Percentiles rank a stretch among this genome's conserved stretches.
Evolutionary conservation across 2,113 vertebrate genomes (phyloP).

Genomic region (Lates calcarifer): DNA sequence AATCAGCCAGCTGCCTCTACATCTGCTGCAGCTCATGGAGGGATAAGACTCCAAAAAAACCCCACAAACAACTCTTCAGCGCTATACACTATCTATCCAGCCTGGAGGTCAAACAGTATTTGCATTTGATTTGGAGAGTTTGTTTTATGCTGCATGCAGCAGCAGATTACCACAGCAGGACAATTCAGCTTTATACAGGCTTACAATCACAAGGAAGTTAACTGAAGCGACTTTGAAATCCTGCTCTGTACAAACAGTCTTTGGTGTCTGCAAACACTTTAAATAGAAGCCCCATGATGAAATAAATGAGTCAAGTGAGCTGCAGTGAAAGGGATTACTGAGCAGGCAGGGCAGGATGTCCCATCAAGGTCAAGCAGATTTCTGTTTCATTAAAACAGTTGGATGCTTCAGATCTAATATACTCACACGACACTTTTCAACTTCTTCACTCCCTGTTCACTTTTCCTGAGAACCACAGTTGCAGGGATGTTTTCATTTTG

Average conservation of each 20-base stretch:
- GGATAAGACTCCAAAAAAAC: constrained; percentile 2
- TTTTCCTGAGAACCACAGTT: not conserved
- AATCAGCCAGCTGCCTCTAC: constrained; percentile 51
- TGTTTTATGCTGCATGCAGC: not conserved
- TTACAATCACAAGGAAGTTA: constrained; percentile 11
- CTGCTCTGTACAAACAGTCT: constrained; percentile 18
- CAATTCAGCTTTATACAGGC: not conserved
- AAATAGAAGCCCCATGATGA: not conserved
- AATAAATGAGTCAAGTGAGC: not conserved
- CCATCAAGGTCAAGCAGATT: too few relatives aligned
- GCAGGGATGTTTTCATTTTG: not conserved
- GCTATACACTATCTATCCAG: not conserved
- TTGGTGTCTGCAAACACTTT: constrained; percentile 19
- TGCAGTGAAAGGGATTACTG: not conserved
- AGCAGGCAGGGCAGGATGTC: too few relatives aligned
- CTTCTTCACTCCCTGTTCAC: not conserved
- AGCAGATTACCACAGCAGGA: not conserved
- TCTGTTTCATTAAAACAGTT: too few relatives aligned
- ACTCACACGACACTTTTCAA: not conserved
- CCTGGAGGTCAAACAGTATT: constrained; percentile 35
- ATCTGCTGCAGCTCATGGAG: constrained; percentile 47
- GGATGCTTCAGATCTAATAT: too few relatives aligned
- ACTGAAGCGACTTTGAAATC: not conserved
- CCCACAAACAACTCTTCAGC: not conserved
- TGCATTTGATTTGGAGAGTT: constrained; percentile 9